Evolutionary conservation across 2,113 vertebrate species (phyloP), one percentile per base, ranked within the genome.

Genomic region (Peromyscus polionotus): DNA sequence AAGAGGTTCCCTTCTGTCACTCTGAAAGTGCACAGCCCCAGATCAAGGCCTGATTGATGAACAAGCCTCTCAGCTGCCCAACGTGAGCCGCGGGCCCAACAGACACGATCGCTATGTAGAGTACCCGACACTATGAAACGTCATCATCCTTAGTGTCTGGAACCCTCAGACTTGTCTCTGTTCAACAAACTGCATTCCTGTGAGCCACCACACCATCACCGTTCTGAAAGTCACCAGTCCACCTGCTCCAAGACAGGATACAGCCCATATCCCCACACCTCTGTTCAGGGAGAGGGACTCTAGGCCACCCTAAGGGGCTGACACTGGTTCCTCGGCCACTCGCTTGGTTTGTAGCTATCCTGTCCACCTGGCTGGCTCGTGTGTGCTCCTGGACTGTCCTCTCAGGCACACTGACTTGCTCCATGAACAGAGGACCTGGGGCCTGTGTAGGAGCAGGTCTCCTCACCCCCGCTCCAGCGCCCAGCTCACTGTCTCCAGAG

Each of bases 21-120:
- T 36, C 16, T 28, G 19, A 42, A 89, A 65, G 45, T 31, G 57
- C 42, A 7, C 0, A 9, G 14, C 14, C n/a, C 24, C 4, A 70
- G 84, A 22, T 5, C 54, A 61, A 39, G 67, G 11, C 12, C 17
- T 0, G 4, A 7, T 0, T 0, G 4, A 7, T 0, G 8, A 54
- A 1, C 3, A 2, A n/a, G 77, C 26, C 7, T 33, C 75, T 88
- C n/a, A 20, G 33, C 45, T 7, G 42, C 63, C 73, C 22, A 72
- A 17, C 7, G 13, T 26, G 72, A 91, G 84, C 45, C 0, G 0
- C 28, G 10, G 68, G 61, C 0, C 16, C 45, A 19, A 76, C 36
- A 72, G 12, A 88, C 45, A n/a, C 24, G 20, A 36, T 45, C 10
- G 36, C 33, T 45, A 7, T 2, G 11, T 0, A 28, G 83, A 61